These are phyloP conservation scores for Pelagia noctiluca DNA, from an alignment of 30 jellyfish, hydroid and myxozoan genomes.

Conservation along the genomic window DNA sequence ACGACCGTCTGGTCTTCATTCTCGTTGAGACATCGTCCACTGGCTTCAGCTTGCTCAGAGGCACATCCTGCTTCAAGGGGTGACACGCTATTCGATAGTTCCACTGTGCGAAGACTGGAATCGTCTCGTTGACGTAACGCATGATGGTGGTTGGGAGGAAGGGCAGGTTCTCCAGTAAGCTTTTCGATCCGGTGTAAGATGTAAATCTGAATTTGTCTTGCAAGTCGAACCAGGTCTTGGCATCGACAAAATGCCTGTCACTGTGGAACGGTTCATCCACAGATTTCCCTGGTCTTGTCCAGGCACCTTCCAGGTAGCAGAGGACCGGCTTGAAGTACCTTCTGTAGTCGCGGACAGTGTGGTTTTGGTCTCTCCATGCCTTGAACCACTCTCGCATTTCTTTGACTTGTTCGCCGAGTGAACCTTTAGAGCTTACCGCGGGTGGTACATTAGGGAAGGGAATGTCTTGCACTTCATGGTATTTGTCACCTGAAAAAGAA, in stretches of 20 bases:
- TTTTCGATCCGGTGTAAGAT: conserved; percentile 88
- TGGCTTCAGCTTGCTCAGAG: conserved; percentile 58
- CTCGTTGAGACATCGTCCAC: conserved; percentile 89
- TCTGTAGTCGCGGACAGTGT: conserved; percentile 80
- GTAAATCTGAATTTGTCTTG: conserved; percentile 81
- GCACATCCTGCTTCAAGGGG: conserved; percentile 80
- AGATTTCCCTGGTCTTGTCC: conserved; percentile 81
- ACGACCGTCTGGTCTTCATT: conserved; percentile 60
- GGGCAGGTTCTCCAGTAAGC: conserved; percentile 83
- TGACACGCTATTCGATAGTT: conserved; percentile 88
- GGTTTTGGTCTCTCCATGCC: conserved; percentile 90
- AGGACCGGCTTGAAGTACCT: conserved; percentile 81
- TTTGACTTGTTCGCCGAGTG: conserved; percentile 52
- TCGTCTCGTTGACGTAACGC: conserved; percentile 72
- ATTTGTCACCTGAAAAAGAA: conserved; percentile 17
- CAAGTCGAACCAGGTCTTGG: conserved; percentile 86
- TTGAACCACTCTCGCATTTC: conserved; percentile 96
- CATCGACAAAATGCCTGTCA: conserved; percentile 92
- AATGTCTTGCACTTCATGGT: conserved; percentile 65
- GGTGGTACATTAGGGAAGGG: conserved; percentile 94
- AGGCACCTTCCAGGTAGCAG: conserved; percentile 96
- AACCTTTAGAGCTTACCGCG: conserved; percentile 30
- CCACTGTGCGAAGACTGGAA: conserved; percentile 95
- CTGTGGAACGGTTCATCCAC: conserved; percentile 92
- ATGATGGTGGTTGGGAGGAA: conserved; percentile 90